phyloP scores from a whole-genome alignment of 2,888 invertebrate genomes.

The Phengaris alcon region DNA sequence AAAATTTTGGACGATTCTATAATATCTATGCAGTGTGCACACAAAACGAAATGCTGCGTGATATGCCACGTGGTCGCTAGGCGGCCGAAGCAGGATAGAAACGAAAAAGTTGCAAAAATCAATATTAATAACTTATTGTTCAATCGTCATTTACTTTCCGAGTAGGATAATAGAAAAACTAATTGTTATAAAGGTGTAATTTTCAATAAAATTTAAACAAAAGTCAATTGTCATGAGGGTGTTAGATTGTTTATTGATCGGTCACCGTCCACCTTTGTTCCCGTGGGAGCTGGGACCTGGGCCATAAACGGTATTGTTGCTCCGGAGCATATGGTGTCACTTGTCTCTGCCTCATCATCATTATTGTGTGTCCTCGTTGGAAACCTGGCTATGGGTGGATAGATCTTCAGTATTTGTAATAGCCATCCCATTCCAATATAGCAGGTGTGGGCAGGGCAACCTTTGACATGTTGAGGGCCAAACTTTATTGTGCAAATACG shows the following conservation, averaged over 20 bases:
- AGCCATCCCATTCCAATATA: too few relatives aligned
- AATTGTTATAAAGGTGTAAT: neutral
- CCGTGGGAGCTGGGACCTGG: neutral
- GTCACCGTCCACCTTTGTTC: neutral
- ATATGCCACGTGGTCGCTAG: neutral
- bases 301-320: constrained; percentile 6
- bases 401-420: too few relatives aligned
- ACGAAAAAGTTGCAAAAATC: neutral
- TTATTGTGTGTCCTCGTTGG: neutral
- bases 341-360: neutral
- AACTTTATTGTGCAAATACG: too few relatives aligned
- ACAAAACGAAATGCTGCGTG: neutral
- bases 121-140: neutral
- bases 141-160: neutral
- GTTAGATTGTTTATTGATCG: neutral
- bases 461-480: too few relatives aligned
- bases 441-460: neutral
- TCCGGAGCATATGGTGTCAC: neutral
- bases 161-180: neutral
- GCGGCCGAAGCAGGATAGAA: neutral
- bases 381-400: neutral
- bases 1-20: neutral
- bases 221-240: neutral
- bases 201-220: neutral
- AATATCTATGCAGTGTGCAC: neutral